A percentile compares a stretch with the other conserved stretches of the same genome.
phyloP scores from a whole-genome alignment of 1,140 invertebrate genomes.

The Chionoecetes opilio region DNA sequence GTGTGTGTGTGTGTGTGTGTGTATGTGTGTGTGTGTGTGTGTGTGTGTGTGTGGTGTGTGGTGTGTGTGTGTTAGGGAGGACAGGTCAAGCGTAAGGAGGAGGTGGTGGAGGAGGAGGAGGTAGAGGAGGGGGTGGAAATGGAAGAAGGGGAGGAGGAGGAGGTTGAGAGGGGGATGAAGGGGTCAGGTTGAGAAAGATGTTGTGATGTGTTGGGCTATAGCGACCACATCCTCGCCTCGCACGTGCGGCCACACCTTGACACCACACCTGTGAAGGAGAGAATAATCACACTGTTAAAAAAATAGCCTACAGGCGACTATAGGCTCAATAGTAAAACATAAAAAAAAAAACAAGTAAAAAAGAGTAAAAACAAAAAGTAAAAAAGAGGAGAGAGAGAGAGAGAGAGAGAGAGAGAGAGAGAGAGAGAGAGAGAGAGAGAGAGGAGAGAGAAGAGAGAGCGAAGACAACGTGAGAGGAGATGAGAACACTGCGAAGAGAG shows the following conservation, averaged over 20 bases:
- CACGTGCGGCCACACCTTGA: background rate
- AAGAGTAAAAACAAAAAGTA: too few relatives aligned
- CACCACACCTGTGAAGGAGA: background rate
- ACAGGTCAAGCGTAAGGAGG: background rate
- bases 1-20: background rate
- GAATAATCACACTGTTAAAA: background rate
- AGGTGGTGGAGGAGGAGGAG: background rate
- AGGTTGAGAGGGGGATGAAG: background rate
- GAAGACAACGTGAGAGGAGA: background rate
- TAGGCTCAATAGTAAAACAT: too few relatives aligned
- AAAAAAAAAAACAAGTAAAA: too few relatives aligned
- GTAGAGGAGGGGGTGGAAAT: background rate
- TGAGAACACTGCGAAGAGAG: background rate
- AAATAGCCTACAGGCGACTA: background rate
- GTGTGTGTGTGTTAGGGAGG: background rate
- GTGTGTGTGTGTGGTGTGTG: background rate
- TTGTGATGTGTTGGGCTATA: background rate
- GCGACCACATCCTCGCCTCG: slow-evolving; percentile 34
- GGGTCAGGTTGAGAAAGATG: background rate
- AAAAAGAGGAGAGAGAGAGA: too few relatives aligned
- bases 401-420: too few relatives aligned
- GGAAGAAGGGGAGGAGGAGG: background rate
- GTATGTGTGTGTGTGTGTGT: background rate
- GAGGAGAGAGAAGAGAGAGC: background rate
- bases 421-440: background rate